Percentiles rank a stretch among this genome's conserved stretches.
phyloP scores from a whole-genome alignment of 2,797 vertebrate genomes.

The Sebastes hubbsi region DNA sequence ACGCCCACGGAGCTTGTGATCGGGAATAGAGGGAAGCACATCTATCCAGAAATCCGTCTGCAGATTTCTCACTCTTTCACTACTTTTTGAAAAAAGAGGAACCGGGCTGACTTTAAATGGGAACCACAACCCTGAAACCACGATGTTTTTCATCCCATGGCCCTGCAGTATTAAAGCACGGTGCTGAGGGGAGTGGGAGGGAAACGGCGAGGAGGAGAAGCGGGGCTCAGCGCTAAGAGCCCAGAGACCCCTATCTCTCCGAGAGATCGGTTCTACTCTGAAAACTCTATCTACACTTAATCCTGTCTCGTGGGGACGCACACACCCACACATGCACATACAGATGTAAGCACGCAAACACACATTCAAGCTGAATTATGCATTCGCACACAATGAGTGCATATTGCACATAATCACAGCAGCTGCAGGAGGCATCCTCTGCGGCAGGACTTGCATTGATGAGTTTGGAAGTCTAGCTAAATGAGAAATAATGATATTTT shows the following conservation, averaged over 20 bases:
- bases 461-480: conserved; percentile 50
- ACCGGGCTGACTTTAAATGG: conserved; percentile 51
- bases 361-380: conserved; percentile 50
- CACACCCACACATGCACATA: conserved; percentile 56
- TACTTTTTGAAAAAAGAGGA: conserved; percentile 3
- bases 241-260: conserved; percentile 63
- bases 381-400: conserved; percentile 39
- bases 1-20: conserved; percentile 31
- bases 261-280: conserved; percentile 69
- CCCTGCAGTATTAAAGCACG: conserved; percentile 51
- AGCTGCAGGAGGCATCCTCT: conserved; percentile 31
- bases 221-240: conserved; percentile 57
- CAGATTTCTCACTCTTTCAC: conserved; percentile 25
- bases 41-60: conserved; percentile 26
- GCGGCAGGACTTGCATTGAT: conserved; percentile 27
- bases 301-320: conserved; percentile 64
- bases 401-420: conserved; percentile 49
- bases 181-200: conserved; percentile 49
- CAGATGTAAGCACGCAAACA: conserved; percentile 47
- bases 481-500: conserved; percentile 61
- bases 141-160: conserved; percentile 44
- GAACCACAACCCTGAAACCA: conserved; percentile 41
- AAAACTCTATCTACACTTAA: conserved; percentile 76
- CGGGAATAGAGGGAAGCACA: neutral
- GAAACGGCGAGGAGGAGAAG: conserved; percentile 42